Percentiles rank a stretch among this genome's conserved stretches.
These are phyloP conservation scores for Pandemis heparana DNA, from an alignment of 2,888 invertebrate genomes.

Conservation along the genomic window DNA sequence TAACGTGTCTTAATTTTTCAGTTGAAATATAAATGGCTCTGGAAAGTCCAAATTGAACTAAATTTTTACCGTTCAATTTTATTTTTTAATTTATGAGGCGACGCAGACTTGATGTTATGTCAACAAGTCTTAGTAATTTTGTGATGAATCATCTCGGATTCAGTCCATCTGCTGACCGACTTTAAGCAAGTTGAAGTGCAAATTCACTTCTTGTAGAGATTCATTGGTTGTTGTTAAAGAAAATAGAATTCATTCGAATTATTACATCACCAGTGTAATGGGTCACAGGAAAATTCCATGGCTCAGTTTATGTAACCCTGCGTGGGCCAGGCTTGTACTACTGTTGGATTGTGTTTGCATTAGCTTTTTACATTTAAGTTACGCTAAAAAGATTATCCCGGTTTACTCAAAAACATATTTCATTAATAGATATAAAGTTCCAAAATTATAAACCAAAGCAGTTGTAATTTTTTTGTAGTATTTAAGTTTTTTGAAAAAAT, in stretches of 20 bases:
- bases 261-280: conserved; percentile 63
- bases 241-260: conserved; percentile 52
- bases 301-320: conserved; percentile 60
- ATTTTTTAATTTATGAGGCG: conserved; percentile 26
- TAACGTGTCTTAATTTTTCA: conserved; percentile 19
- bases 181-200: conserved; percentile 38
- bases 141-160: conserved; percentile 33
- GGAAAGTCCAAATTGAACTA: conserved; percentile 21
- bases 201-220: conserved; percentile 41
- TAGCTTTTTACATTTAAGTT: background rate
- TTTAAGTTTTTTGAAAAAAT: no score
- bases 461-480: background rate
- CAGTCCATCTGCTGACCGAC: conserved; percentile 39
- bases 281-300: conserved; percentile 59
- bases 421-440: background rate
- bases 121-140: conserved; percentile 29
- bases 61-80: conserved; percentile 19
- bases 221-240: conserved; percentile 54
- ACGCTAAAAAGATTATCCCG: background rate
- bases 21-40: conserved; percentile 23
- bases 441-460: background rate
- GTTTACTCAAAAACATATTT: background rate
- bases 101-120: conserved; percentile 37
- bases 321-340: conserved; percentile 48
- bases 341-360: conserved; percentile 10